Evolutionary conservation across 2,797 vertebrate species (phyloP).

Genomic region (Falco peregrinus): DNA sequence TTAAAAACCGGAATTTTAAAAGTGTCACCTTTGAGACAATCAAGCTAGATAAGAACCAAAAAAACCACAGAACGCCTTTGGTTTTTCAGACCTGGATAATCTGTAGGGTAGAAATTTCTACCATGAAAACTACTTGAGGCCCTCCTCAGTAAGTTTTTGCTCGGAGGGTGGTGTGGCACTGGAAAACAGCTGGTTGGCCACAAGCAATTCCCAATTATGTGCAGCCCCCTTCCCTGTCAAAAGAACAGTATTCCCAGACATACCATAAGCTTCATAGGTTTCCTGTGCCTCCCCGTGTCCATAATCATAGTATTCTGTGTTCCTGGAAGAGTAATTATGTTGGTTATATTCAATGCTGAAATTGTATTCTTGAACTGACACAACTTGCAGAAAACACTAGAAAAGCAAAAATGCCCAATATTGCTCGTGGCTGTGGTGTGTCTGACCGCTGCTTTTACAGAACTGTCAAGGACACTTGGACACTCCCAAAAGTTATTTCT

Average conservation of each 20-base stretch:
- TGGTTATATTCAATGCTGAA: not conserved
- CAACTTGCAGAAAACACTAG: not conserved
- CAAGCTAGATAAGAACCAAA: not conserved
- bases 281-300: conserved; percentile 95
- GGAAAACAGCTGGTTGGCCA: not conserved
- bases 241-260: conserved; percentile 54
- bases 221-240: not conserved
- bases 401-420: not conserved
- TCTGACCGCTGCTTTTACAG: not conserved
- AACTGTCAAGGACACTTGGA: not conserved
- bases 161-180: not conserved
- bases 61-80: not conserved
- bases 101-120: not conserved
- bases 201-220: not conserved
- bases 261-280: conserved; percentile 93
- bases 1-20: not conserved
- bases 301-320: conserved; percentile 98
- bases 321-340: conserved; percentile 77
- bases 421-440: not conserved
- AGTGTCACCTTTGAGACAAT: not conserved
- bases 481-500: not conserved
- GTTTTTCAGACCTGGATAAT: not conserved
- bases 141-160: not conserved
- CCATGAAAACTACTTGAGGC: not conserved
- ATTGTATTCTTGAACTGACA: not conserved